Evolutionary conservation across 1,140 invertebrate genomes (phyloP).

Genomic region (Zeugodacus cucurbitae): DNA sequence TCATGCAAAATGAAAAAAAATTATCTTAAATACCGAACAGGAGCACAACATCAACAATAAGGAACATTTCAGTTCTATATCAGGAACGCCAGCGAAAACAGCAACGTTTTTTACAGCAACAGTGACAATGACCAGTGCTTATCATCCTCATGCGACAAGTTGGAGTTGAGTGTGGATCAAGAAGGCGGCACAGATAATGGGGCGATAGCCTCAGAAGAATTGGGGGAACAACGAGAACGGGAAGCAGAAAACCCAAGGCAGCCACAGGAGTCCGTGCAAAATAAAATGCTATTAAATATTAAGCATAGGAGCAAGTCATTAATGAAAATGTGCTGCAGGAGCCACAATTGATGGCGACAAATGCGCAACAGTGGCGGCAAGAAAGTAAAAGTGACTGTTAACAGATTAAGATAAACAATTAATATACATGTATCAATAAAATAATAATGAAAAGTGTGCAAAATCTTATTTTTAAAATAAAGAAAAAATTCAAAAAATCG

Average conservation of each 20-base stretch:
- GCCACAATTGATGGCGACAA: neutral
- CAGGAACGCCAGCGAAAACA: constrained; percentile 17
- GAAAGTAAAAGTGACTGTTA: neutral
- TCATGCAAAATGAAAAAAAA: neutral
- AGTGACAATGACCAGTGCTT: constrained; percentile 50
- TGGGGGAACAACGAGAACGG: neutral
- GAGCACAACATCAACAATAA: no score
- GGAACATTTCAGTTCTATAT: no score
- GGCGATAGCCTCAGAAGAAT: neutral
- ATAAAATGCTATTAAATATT: constrained; percentile 24
- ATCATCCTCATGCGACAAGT: constrained; percentile 60
- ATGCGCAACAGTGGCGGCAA: neutral
- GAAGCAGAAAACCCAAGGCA: neutral
- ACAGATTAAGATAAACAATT: neutral
- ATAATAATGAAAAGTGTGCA: constrained; percentile 2
- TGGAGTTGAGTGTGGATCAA: constrained; percentile 59
- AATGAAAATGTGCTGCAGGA: constrained; percentile 43
- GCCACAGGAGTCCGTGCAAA: neutral
- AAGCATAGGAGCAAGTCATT: constrained; percentile 41
- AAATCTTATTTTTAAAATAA: constrained; percentile 22
- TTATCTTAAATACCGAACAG: constrained; percentile 38
- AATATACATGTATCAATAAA: no score
- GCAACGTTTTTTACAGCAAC: constrained; percentile 44
- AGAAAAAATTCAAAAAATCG: neutral
- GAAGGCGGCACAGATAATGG: neutral